A percentile compares a stretch with the other conserved stretches of the same genome.
Conservation (phyloP, 2,888 invertebrate genomes). For the Nymphalis c-album region DNA sequence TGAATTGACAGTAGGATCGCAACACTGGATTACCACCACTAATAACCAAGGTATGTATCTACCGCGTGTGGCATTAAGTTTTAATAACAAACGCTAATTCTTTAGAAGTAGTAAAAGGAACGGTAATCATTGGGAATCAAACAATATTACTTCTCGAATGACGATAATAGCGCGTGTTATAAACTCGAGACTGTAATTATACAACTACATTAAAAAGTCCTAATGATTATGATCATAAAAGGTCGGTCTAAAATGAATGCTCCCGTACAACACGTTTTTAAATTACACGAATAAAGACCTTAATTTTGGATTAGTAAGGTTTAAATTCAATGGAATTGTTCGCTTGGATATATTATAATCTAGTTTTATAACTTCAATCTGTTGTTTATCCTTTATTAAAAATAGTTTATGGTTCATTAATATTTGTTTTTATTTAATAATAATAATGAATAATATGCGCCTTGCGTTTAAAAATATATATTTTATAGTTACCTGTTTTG, state of each 20-base stretch:
- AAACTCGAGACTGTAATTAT: slow-evolving; percentile 42
- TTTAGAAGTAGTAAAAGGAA: slow-evolving; percentile 30
- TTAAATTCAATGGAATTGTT: background rate
- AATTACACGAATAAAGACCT: slow-evolving; percentile 4
- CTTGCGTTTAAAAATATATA: slow-evolving; percentile 14
- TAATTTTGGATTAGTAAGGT: slow-evolving; percentile 1
- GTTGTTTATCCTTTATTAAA: slow-evolving; percentile 40
- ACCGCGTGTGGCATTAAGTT: background rate
- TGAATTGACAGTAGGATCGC: too few species aligned
- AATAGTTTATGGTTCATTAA: slow-evolving; percentile 38
- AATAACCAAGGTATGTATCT: too few species aligned
- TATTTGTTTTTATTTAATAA: slow-evolving; percentile 32
- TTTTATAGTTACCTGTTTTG: background rate
- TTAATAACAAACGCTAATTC: slow-evolving; percentile 6
- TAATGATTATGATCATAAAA: slow-evolving; percentile 39
- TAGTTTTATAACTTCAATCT: slow-evolving; percentile 35
- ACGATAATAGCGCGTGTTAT: slow-evolving; percentile 38
- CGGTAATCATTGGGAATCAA: slow-evolving; percentile 33
- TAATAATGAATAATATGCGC: background rate
- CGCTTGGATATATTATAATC: slow-evolving; percentile 9
- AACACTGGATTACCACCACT: too few species aligned
- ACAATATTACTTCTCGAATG: slow-evolving; percentile 35
- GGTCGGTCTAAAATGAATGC: slow-evolving; percentile 35
- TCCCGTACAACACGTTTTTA: slow-evolving; percentile 8
- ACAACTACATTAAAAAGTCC: slow-evolving; percentile 39